Conservation (phyloP, 2,113 vertebrate species). For the Tinamus guttatus region DNA sequence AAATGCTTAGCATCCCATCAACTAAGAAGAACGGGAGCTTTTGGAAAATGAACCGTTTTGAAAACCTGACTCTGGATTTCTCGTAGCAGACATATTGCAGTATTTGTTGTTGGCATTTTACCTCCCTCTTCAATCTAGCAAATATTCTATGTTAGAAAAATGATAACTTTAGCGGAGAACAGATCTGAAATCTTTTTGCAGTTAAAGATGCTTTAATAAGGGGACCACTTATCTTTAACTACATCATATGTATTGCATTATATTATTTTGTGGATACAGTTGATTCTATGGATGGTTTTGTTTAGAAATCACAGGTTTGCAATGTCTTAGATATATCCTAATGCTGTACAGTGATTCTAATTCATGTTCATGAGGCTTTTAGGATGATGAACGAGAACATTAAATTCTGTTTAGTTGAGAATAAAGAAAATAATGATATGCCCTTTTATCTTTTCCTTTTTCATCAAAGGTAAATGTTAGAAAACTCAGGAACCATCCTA, state of each 20-base stretch:
- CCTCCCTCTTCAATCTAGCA: background rate
- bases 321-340: background rate
- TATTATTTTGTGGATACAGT: background rate
- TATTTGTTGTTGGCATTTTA: background rate
- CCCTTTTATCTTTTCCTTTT: background rate
- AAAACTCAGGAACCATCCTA: fast-evolving
- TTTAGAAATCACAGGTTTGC: background rate
- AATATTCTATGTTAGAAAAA: background rate
- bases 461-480: background rate
- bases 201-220: background rate
- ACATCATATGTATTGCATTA: fast-evolving
- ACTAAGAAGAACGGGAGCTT: background rate
- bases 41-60: background rate
- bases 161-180: background rate
- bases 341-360: background rate
- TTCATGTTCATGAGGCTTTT: background rate
- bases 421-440: background rate
- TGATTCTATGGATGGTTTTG: background rate
- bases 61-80: background rate
- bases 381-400: background rate
- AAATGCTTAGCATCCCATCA: background rate
- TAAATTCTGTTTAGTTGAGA: background rate
- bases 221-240: background rate
- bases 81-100: background rate
- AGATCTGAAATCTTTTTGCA: background rate